Evolutionary conservation across 2,113 vertebrate genomes (phyloP).

Genomic region (Crotalus tigris): DNA sequence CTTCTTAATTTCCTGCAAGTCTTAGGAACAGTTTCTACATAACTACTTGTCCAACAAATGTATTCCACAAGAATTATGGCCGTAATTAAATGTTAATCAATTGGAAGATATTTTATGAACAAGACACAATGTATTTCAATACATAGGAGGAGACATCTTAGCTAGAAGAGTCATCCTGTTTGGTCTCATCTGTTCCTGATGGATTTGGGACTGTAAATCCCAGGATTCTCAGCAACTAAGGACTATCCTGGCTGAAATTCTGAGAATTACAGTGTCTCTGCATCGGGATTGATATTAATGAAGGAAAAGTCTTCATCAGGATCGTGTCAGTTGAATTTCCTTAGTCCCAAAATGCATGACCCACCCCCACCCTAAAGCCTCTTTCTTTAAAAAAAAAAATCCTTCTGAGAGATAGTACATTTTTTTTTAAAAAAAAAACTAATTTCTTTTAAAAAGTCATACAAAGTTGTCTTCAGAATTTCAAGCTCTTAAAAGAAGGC

Average conservation of each 20-base stretch:
- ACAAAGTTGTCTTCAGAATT: neutral
- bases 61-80: slow-evolving; percentile 15
- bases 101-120: neutral
- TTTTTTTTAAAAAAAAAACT: neutral
- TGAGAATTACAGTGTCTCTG: neutral
- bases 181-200: neutral
- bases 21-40: slow-evolving; percentile 47
- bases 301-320: too few species aligned
- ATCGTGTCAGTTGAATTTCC: neutral
- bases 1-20: slow-evolving; percentile 47
- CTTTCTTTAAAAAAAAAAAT: neutral
- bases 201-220: neutral
- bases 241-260: neutral
- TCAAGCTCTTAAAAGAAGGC: neutral
- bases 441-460: neutral
- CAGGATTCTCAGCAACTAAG: neutral
- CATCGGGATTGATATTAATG: neutral
- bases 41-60: slow-evolving; percentile 50
- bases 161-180: neutral
- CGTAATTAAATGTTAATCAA: neutral
- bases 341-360: neutral
- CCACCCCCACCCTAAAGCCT: neutral
- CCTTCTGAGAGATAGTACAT: neutral
- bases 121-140: neutral
- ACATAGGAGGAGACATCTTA: neutral